phyloP scores from a whole-genome alignment of 2,113 vertebrate genomes.

The Dermatemys mawii region DNA sequence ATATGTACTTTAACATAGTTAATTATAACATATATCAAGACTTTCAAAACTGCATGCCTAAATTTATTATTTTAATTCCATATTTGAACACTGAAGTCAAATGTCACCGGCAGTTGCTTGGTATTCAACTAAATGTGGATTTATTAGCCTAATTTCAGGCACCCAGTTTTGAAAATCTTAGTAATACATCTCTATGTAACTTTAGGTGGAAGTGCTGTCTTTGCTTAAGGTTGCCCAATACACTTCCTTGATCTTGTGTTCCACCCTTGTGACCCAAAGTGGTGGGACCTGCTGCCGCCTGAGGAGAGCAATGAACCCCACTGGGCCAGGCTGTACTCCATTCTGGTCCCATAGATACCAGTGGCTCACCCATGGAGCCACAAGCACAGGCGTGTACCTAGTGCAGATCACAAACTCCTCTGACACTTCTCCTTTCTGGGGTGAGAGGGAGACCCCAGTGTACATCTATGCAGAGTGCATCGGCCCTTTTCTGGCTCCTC shows the following conservation, averaged over 20 bases:
- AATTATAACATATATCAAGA: no score
- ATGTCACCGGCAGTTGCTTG: fast-evolving
- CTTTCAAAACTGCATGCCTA: no score
- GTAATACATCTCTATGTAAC: neutral
- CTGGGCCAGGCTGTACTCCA: neutral
- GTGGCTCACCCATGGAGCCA: neutral
- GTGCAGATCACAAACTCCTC: neutral
- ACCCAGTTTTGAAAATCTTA: neutral
- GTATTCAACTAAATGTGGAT: neutral
- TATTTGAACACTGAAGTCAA: neutral
- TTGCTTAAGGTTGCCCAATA: no score
- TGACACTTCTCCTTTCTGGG: neutral
- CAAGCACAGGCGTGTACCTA: neutral
- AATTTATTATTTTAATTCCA: neutral
- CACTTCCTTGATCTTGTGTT: neutral
- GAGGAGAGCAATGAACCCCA: neutral
- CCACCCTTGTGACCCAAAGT: neutral
- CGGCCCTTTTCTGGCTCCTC: neutral
- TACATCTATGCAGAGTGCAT: neutral
- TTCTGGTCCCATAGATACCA: neutral
- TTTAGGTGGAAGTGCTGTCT: no score
- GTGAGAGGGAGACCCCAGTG: neutral
- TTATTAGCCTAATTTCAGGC: neutral
- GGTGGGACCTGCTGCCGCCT: neutral
- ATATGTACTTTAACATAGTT: no score